These are phyloP conservation scores for Cecidostiba fungosa DNA, from an alignment of 2,888 invertebrate genomes.

Conservation along the genomic window DNA sequence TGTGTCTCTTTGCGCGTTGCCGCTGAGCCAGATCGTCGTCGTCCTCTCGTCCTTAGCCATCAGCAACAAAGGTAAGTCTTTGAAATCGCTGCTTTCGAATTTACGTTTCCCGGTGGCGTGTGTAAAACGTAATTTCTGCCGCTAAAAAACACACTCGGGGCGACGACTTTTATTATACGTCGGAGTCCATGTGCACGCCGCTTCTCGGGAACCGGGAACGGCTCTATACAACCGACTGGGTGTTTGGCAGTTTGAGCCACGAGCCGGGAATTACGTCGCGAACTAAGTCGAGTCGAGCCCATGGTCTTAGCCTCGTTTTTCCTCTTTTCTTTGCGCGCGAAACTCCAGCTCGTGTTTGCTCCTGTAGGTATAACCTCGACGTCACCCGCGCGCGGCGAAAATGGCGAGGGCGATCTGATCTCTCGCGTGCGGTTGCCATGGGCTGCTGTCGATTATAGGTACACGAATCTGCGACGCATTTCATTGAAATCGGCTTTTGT, in stretches of 20 bases:
- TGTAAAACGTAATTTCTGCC: neutral
- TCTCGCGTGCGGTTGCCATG: neutral
- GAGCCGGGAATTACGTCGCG: neutral
- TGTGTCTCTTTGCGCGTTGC: constrained; percentile 17
- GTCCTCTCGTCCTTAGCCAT: neutral
- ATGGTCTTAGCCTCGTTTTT: neutral
- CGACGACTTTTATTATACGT: neutral
- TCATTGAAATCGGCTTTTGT: neutral
- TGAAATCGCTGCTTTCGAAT: neutral
- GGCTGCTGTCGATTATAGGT: constrained; percentile 4
- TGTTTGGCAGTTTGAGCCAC: neutral
- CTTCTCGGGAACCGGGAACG: neutral
- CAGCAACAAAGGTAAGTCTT: constrained; percentile 7
- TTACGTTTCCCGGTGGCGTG: neutral
- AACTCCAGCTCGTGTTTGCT: neutral
- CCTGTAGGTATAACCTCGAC: neutral
- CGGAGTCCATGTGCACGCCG: constrained; percentile 5
- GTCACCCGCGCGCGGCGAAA: neutral
- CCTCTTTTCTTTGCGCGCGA: neutral
- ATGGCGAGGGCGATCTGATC: constrained; percentile 1
- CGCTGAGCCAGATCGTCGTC: neutral
- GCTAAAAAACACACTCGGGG: neutral
- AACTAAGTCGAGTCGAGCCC: neutral
- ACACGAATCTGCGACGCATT: constrained; percentile 26
- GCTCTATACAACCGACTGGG: neutral